Evolutionary conservation across 2,797 vertebrate species (phyloP).

Genomic region (Carcharodon carcharias): DNA sequence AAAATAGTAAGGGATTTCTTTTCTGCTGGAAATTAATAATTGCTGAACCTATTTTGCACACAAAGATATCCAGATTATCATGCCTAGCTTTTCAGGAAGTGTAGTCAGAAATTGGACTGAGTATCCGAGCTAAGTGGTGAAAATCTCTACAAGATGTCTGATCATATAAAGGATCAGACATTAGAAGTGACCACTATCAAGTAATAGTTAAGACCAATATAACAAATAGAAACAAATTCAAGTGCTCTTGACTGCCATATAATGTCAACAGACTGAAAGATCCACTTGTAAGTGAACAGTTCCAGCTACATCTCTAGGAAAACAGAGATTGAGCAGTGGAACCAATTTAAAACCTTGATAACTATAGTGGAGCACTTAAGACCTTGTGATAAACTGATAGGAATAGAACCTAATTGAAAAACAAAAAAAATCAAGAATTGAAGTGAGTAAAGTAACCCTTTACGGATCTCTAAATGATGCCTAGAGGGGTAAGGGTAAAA

Average conservation of each 20-base stretch:
- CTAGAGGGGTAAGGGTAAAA: neutral
- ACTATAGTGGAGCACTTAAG: neutral
- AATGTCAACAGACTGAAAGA: constrained; percentile 26
- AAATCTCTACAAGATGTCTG: neutral
- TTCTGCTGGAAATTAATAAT: constrained; percentile 5
- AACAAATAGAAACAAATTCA: neutral
- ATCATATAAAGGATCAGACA: neutral
- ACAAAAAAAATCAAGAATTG: neutral
- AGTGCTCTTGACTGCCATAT: constrained; percentile 21
- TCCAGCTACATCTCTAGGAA: neutral
- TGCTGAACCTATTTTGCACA: neutral
- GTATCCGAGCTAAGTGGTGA: neutral
- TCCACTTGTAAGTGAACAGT: constrained; percentile 27
- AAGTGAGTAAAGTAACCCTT: neutral
- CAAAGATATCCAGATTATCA: neutral
- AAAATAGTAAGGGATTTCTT: neutral
- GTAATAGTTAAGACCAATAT: neutral
- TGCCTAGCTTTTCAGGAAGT: neutral
- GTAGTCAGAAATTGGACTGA: neutral
- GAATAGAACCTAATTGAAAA: neutral
- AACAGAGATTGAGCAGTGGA: constrained; percentile 22
- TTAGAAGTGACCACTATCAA: constrained; percentile 7
- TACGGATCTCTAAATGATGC: neutral
- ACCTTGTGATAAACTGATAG: neutral
- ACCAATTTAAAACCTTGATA: constrained; percentile 4